phyloP scores from a whole-genome alignment of 2,888 invertebrate species.

The Cerceris rybyensis region DNA sequence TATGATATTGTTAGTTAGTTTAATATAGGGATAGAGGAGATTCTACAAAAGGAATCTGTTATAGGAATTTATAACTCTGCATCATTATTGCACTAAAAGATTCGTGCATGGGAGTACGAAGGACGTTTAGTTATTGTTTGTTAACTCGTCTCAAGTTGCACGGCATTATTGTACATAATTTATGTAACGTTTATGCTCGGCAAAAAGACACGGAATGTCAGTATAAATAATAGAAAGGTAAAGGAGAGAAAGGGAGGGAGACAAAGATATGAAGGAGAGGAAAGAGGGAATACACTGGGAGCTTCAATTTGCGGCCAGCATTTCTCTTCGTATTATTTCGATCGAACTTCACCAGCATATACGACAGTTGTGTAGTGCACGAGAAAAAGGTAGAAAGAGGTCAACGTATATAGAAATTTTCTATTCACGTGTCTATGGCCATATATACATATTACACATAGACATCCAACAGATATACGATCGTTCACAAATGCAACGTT shows the following conservation, averaged over 20 bases:
- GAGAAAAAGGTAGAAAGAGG: conserved; percentile 37
- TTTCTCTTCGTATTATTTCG: conserved; percentile 18
- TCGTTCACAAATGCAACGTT: background rate
- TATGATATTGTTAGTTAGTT: no score
- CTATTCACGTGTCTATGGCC: conserved; percentile 1
- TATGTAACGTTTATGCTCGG: background rate
- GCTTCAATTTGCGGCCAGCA: conserved; percentile 21
- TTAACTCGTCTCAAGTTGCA: no score
- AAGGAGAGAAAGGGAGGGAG: background rate
- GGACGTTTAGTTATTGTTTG: no score
- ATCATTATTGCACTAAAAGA: no score
- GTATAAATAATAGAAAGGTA: conserved; percentile 7
- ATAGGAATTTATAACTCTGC: no score
- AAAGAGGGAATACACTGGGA: background rate
- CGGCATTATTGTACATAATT: background rate
- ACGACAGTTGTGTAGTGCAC: conserved; percentile 13
- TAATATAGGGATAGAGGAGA: no score
- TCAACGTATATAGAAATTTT: conserved; percentile 33
- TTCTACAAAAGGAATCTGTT: no score
- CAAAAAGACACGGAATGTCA: conserved; percentile 5
- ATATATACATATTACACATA: background rate
- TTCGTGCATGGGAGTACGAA: no score
- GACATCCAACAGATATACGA: background rate
- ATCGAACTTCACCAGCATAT: conserved; percentile 17
- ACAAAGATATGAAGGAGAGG: conserved; percentile 2